Percentiles rank a stretch among this genome's conserved stretches.
phyloP scores from a whole-genome alignment of 2,888 invertebrate species.

The Podotricha telesiphe region DNA sequence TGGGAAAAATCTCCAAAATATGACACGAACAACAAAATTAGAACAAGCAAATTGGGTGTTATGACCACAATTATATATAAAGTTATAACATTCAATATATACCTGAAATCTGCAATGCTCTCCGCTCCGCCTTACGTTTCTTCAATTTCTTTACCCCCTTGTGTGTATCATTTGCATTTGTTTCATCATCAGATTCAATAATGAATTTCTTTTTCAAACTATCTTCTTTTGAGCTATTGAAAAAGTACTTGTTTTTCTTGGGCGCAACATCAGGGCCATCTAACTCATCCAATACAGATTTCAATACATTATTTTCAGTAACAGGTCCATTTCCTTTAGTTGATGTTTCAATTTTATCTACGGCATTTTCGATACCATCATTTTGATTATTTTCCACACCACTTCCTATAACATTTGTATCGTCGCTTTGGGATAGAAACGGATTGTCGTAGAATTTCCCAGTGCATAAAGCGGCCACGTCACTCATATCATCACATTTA shows the following conservation, averaged over 20 bases:
- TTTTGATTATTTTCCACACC: background rate
- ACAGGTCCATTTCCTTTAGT: slow-evolving; percentile 15
- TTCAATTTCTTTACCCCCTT: slow-evolving; percentile 68
- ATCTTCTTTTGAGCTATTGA: slow-evolving; percentile 39
- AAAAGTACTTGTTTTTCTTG: slow-evolving; percentile 65
- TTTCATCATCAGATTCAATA: slow-evolving; percentile 75
- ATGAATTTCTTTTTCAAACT: slow-evolving; percentile 65
- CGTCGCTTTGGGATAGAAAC: slow-evolving; percentile 55
- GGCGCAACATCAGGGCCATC: slow-evolving; percentile 61
- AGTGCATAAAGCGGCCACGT: slow-evolving; percentile 81
- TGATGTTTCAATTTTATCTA: background rate
- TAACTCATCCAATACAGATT: slow-evolving; percentile 70
- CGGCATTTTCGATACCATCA: background rate
- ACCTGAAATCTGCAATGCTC: slow-evolving; percentile 68
- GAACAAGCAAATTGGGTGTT: too few relatives aligned
- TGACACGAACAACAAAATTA: too few relatives aligned
- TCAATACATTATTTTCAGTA: slow-evolving; percentile 52
- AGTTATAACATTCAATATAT: slow-evolving; percentile 10
- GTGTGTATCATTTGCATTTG: slow-evolving; percentile 47
- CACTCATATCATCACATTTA: slow-evolving; percentile 69
- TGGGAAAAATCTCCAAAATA: too few relatives aligned
- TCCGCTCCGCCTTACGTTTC: slow-evolving; percentile 60
- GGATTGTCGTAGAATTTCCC: slow-evolving; percentile 81
- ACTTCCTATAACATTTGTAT: background rate
- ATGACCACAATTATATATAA: too few relatives aligned